A percentile compares a stretch with the other conserved stretches of the same genome.
phyloP scores from a whole-genome alignment of 2,888 invertebrate genomes.

The Hypsopygia costalis region DNA sequence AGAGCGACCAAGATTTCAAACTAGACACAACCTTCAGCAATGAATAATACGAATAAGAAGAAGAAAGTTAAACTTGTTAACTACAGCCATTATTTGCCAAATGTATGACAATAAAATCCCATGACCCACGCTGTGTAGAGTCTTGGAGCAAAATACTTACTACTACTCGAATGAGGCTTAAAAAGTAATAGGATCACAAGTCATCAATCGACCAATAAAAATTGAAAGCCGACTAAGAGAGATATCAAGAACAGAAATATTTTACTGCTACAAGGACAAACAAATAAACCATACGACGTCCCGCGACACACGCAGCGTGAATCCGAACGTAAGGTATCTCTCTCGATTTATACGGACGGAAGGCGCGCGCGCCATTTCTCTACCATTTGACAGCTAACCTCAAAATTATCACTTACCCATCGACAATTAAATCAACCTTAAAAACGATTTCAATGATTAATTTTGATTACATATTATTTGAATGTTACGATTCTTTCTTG shows the following conservation, averaged over 20 bases:
- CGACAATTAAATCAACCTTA: conserved; percentile 23
- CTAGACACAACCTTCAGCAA: too few relatives aligned
- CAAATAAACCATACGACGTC: conserved; percentile 48
- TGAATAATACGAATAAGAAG: too few relatives aligned
- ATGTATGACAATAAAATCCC: too few relatives aligned
- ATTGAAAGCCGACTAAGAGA: conserved; percentile 1
- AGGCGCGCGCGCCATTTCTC: conserved; percentile 49
- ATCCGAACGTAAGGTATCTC: conserved; percentile 58
- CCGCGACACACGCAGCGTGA: conserved; percentile 64
- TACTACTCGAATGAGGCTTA: too few relatives aligned
- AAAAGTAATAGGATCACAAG: too few relatives aligned
- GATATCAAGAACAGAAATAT: conserved; percentile 9
- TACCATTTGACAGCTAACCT: conserved; percentile 51
- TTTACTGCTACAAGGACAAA: conserved; percentile 30
- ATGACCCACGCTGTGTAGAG: too few relatives aligned
- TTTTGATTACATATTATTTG: conserved; percentile 12
- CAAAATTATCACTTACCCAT: conserved; percentile 23
- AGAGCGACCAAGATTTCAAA: too few relatives aligned
- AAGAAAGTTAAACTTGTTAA: too few relatives aligned
- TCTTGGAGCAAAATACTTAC: too few relatives aligned
- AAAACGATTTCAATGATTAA: conserved; percentile 16
- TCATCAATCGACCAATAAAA: conserved; percentile 5
- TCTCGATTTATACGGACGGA: too few relatives aligned
- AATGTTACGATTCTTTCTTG: conserved; percentile 21
- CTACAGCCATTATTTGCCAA: too few relatives aligned